Evolutionary conservation across 2,797 vertebrate genomes (phyloP), one percentile per base, ranked within the genome.

Genomic region (Prionace glauca): DNA sequence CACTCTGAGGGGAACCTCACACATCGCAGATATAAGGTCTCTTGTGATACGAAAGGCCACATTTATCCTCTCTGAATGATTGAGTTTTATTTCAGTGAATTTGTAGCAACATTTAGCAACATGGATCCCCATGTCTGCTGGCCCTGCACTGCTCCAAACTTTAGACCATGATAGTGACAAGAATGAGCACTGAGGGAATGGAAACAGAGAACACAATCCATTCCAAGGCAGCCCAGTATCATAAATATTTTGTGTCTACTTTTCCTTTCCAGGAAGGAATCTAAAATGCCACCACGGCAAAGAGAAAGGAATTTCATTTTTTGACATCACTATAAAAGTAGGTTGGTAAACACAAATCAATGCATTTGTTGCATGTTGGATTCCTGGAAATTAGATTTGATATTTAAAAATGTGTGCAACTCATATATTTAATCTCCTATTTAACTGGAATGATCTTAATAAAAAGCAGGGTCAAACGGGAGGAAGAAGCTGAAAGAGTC

Each of bases 381-480:
- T 32, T 62, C 8, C 72, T 77, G 72, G 36, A 24, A 84, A 86
- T 45, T 45, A 86, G 81, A 86, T 86, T 86, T 77, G 32, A 77
- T 77, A 10, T 77, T 32, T 12, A 16, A 62, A 90, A 60, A 56
- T 29, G 56, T 16, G 14, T 90, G 29, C 26, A 90, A 62, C 26
- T 56, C 16, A 62, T n/a, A 8, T 90, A 62, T 60, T 60, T 50
- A 22, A 84, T 50, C 81, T 86, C 41, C 9, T 24, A 86, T 20
- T 0, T 50, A 86, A 45, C 41, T 2, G 18, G 81, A 86, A 86
- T 86, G 20, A 86, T 36, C 18, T 14, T 84, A 84, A 41, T 16
- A 20, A 45, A 22, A 41, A 36, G 81, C 96, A 97, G 97, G 97
- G 97, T 97, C 96, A 96, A 32, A 92, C 94, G 95, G 96, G 97